Evolutionary conservation across 2,113 vertebrate species (phyloP).

Genomic region (Australoheros scitulus): DNA sequence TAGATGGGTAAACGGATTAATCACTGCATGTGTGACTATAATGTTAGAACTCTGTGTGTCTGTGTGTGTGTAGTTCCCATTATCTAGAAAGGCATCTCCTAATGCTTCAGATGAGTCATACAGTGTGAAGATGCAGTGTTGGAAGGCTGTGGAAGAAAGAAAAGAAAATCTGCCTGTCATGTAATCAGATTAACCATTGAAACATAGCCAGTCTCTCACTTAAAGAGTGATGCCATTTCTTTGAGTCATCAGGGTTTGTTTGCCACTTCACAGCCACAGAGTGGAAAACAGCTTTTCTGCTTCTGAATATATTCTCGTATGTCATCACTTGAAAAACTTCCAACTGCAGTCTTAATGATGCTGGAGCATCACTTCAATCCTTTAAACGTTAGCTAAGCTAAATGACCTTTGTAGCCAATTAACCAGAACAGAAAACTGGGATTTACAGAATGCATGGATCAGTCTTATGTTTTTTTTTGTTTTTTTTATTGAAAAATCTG

Average conservation of each 20-base stretch:
- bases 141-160: slow-evolving; percentile 31
- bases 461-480: not conserved
- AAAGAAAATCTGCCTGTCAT: slow-evolving; percentile 38
- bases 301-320: slow-evolving; percentile 34
- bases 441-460: slow-evolving; percentile 4
- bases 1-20: slow-evolving; percentile 2
- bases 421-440: not conserved
- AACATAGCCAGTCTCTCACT: slow-evolving; percentile 54
- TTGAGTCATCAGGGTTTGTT: slow-evolving; percentile 40
- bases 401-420: slow-evolving; percentile 37
- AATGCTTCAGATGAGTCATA: slow-evolving; percentile 54
- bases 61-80: slow-evolving; percentile 1
- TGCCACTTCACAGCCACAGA: slow-evolving; percentile 46
- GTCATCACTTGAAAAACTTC: slow-evolving; percentile 40
- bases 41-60: not conserved
- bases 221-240: slow-evolving; percentile 43
- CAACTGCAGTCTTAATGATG: slow-evolving; percentile 34
- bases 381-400: slow-evolving; percentile 33
- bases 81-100: slow-evolving; percentile 39
- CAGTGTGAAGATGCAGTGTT: slow-evolving; percentile 39
- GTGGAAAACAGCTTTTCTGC: slow-evolving; percentile 42
- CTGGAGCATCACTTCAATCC: not conserved
- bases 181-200: slow-evolving; percentile 61
- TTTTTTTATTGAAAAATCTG: slow-evolving; percentile 9
- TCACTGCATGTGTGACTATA: slow-evolving; percentile 20